These are phyloP conservation scores for Calameuta filiformis DNA, from an alignment of 2,888 invertebrate genomes.

Conservation along the genomic window DNA sequence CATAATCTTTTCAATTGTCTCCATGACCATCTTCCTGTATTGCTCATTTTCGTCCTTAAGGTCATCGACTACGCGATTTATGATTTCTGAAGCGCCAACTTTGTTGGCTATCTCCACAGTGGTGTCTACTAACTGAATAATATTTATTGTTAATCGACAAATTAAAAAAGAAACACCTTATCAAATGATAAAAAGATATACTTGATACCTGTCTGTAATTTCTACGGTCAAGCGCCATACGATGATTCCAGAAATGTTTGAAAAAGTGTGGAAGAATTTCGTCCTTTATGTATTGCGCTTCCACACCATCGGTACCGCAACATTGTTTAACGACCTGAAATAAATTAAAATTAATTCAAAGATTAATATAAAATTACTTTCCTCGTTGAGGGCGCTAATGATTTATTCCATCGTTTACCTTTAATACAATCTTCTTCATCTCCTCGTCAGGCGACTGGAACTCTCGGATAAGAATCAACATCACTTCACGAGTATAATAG, in stretches of 20 bases:
- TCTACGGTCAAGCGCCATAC: slow-evolving; percentile 98
- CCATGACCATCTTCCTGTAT: slow-evolving; percentile 99
- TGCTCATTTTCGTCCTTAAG: slow-evolving; percentile 99
- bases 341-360: slow-evolving; percentile 1
- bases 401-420: slow-evolving; percentile 69
- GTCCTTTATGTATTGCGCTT: slow-evolving; percentile 98
- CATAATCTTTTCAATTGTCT: slow-evolving; percentile 99
- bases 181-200: neutral
- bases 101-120: slow-evolving; percentile 99
- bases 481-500: slow-evolving; percentile 99
- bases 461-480: slow-evolving; percentile 98
- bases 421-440: slow-evolving; percentile 99
- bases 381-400: neutral
- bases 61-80: slow-evolving; percentile 98
- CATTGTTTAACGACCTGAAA: slow-evolving; percentile 96
- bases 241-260: slow-evolving; percentile 99
- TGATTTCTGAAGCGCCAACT: slow-evolving; percentile 99
- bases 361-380: neutral
- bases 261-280: slow-evolving; percentile 99
- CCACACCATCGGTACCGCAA: slow-evolving; percentile 99
- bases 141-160: slow-evolving; percentile 7
- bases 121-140: slow-evolving; percentile 87
- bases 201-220: slow-evolving; percentile 88
- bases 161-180: slow-evolving; percentile 3
- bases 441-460: slow-evolving; percentile 99